Evolutionary conservation across 2,113 vertebrate genomes (phyloP), one percentile per base, ranked within the genome.

Genomic region (Poecilia latipinna): DNA sequence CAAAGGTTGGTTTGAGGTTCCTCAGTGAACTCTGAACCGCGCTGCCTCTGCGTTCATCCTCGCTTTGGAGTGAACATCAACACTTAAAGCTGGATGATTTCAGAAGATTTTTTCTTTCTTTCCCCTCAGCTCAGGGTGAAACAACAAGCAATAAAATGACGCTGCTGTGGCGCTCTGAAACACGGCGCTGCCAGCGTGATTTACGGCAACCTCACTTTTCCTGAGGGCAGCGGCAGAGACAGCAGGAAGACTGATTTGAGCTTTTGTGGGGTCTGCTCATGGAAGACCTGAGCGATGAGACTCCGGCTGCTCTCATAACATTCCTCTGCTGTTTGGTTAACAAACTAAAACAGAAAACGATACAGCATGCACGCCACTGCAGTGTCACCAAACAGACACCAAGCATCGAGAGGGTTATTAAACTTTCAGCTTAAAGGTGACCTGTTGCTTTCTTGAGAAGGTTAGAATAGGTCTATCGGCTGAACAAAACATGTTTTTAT

Each of bases 151-250:
- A 86, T 89, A 84, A 94, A 93, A 82, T 85, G 89, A 91, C 86
- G 76, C 80, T 54, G 82, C 82, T 67, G 88, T 86, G 68, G 81
- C 22, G 79, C 87, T 90, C 86, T 86, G 90, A 92, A 95, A 93
- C 90, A 90, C 86, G 71, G 68, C 80, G 86, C 92, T 94, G 94
- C 91, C 93, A 92, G 66, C 68, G 88, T 94, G 94, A 95, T 94
- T 94, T 94, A 95, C 89, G 76, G 83, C 70, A n/a, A 28, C 64
- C 79, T 91, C 84, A 82, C 88, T 91, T 90, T 92, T 93, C 88
- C 92, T 79, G 68, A 88, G 90, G 89, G 89, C 91, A 92, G 93
- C 91, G 92, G 89, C 77, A 24, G 82, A 89, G 85, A 89, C 83
- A 80, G 80, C 70, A 82, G 75, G 79, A 88, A 90, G 89, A 92